These are phyloP conservation scores for Fregata magnificens DNA, from an alignment of 2,113 vertebrate genomes.

Conservation along the genomic window DNA sequence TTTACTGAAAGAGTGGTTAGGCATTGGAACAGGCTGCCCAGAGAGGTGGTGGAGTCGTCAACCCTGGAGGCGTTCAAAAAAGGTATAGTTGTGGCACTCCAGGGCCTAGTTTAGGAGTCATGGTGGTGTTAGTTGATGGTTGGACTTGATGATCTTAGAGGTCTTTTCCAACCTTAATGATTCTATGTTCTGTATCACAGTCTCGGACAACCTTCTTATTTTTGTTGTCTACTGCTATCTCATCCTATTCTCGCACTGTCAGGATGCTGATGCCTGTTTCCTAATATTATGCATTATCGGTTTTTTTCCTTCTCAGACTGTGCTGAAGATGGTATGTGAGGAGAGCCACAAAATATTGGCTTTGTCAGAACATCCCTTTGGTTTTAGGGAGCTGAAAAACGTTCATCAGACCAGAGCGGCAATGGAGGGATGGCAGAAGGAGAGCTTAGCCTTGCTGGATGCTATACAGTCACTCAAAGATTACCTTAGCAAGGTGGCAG, in stretches of 20 bases:
- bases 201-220: neutral
- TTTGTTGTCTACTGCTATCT: neutral
- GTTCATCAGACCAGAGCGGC: neutral
- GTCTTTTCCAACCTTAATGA: no score
- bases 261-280: neutral
- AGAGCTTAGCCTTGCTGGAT: constrained; percentile 81
- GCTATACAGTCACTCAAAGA: constrained; percentile 81
- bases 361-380: constrained; percentile 78
- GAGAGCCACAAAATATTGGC: constrained; percentile 89
- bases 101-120: no score
- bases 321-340: constrained; percentile 88
- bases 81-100: no score
- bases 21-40: no score
- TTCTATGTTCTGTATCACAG: neutral
- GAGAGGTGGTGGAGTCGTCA: no score
- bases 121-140: no score
- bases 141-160: no score
- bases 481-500: constrained; percentile 77
- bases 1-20: no score
- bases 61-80: no score
- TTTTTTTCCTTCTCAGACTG: constrained; percentile 55
- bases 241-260: neutral
- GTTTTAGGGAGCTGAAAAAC: constrained; percentile 1
- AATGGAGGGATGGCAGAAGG: constrained; percentile 73
- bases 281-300: neutral